Conservation (phyloP, 1,140 invertebrate genomes). For the Drosophila azteca region DNA sequence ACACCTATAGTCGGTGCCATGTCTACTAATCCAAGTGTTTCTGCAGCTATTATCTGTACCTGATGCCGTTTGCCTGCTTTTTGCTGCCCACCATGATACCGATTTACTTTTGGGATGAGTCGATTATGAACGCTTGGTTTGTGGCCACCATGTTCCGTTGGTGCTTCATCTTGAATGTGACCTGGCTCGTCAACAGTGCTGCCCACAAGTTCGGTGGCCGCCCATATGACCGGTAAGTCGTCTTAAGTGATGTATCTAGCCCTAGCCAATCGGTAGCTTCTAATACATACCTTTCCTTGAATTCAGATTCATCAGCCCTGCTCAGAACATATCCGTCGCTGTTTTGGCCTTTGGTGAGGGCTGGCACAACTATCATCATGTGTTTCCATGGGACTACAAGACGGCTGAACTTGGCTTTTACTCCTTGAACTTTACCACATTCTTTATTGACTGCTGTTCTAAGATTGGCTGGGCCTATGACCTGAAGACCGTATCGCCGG, state of each 20-base stretch:
- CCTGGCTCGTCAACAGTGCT: conserved; percentile 98
- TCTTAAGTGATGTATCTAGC: not conserved
- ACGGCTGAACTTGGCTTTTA: conserved; percentile 92
- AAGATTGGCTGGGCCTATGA: conserved; percentile 95
- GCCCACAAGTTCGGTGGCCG: conserved; percentile 96
- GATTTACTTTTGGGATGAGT: conserved; percentile 93
- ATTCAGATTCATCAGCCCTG: conserved; percentile 89
- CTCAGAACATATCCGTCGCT: conserved; percentile 89
- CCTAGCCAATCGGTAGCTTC: not conserved
- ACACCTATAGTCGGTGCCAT: no score
- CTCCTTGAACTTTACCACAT: conserved; percentile 91
- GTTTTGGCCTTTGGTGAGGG: conserved; percentile 92
- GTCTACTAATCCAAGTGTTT: not conserved
- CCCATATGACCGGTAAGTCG: conserved; percentile 94
- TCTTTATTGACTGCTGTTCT: conserved; percentile 93
- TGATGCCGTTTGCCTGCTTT: conserved; percentile 94
- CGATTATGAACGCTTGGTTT: conserved; percentile 91
- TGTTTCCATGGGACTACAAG: conserved; percentile 97
- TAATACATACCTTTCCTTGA: conserved; percentile 10
- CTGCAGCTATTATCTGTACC: conserved; percentile 90
- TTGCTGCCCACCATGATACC: conserved; percentile 93
- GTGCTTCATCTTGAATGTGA: conserved; percentile 93
- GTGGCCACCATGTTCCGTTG: conserved; percentile 94
- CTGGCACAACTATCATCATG: conserved; percentile 98
- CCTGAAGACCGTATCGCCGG: conserved; percentile 90